Percentiles rank a stretch among this genome's conserved stretches.
Conservation (phyloP, 2,113 vertebrate genomes). For the Steatornis caripensis region DNA sequence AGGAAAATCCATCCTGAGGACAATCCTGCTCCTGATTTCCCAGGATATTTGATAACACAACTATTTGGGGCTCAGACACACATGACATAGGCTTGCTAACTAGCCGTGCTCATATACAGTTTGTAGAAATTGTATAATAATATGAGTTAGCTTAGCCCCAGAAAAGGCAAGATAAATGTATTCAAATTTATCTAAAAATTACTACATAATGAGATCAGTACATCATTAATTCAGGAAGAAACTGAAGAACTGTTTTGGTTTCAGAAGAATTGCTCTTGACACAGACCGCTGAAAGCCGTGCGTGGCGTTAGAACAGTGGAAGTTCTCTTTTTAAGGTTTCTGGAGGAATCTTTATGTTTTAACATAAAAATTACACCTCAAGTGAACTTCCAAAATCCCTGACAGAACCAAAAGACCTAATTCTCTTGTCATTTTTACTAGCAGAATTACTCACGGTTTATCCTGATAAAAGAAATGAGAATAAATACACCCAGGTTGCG, state of each 20-base stretch:
- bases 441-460: not conserved
- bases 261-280: not conserved
- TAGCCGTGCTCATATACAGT: too few relatives aligned
- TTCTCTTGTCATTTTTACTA: not conserved
- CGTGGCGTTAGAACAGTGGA: not conserved
- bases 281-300: not conserved
- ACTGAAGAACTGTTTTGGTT: not conserved
- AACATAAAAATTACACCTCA: not conserved
- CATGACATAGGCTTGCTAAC: not conserved
- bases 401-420: not conserved
- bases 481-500: not conserved
- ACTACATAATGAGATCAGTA: not conserved
- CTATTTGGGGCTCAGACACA: not conserved
- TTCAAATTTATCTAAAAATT: not conserved
- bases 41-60: not conserved
- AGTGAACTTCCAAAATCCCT: not conserved
- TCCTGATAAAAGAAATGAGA: not conserved
- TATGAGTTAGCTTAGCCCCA: not conserved
- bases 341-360: not conserved
- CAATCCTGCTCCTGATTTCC: not conserved
- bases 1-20: not conserved
- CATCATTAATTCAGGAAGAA: not conserved
- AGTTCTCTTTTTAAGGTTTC: not conserved
- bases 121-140: not conserved
- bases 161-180: not conserved